A percentile compares a stretch with the other conserved stretches of the same genome.
Conservation (phyloP, 2,888 invertebrate genomes). For the Trachelus iudaicus region DNA sequence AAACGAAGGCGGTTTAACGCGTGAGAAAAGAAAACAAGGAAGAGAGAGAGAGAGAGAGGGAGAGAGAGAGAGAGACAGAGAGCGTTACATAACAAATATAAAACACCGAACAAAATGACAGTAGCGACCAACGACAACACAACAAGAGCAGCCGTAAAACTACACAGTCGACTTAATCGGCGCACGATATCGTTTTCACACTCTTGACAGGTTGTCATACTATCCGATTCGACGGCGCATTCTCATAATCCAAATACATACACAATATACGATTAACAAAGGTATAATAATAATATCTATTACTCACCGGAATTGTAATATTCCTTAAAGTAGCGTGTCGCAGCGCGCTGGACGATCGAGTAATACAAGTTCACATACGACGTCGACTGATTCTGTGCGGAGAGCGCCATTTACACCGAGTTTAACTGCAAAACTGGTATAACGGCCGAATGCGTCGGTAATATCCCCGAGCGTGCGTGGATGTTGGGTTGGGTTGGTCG, state of each 20-base stretch:
- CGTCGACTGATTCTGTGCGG: conserved; percentile 68
- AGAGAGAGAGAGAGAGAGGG: neutral
- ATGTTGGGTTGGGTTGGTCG: neutral
- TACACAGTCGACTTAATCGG: no score
- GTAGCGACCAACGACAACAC: no score
- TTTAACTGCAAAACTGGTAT: conserved; percentile 14
- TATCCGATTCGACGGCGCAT: no score
- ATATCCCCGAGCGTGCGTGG: conserved; percentile 21
- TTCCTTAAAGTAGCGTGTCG: conserved; percentile 75
- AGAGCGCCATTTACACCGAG: conserved; percentile 64
- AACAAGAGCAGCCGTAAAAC: no score
- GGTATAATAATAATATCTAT: no score
- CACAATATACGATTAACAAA: no score
- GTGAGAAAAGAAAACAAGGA: neutral
- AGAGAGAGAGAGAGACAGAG: neutral
- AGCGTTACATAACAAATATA: neutral
- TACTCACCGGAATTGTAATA: conserved; percentile 75
- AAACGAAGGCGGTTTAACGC: conserved; percentile 1
- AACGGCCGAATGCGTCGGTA: no score
- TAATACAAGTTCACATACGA: conserved; percentile 78
- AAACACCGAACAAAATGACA: no score
- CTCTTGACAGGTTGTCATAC: no score
- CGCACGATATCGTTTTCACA: no score
- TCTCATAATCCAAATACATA: no score
- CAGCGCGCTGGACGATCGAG: conserved; percentile 76